These are phyloP conservation scores for Zaprionus ornatus DNA, from an alignment of 1,140 invertebrate species.

Conservation along the genomic window DNA sequence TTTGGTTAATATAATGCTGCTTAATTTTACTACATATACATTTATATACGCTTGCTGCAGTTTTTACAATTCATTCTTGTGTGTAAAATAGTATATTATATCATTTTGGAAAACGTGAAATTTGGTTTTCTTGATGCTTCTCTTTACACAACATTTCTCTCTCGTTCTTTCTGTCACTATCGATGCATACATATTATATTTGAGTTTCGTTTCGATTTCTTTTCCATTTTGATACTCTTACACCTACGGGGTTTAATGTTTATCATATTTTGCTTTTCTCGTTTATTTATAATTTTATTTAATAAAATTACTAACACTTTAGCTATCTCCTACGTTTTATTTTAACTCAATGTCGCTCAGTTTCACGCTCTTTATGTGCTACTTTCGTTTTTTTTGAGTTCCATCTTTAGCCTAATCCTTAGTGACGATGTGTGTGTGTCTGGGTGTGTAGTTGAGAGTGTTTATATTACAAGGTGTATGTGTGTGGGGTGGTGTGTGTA, in stretches of 20 bases:
- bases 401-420: constrained; percentile 65
- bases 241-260: constrained; percentile 53
- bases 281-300: constrained; percentile 74
- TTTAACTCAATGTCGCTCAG: constrained; percentile 33
- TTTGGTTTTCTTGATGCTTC: constrained; percentile 41
- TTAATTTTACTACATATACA: constrained; percentile 79
- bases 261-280: constrained; percentile 38
- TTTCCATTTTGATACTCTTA: constrained; percentile 21
- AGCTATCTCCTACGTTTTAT: constrained; percentile 73
- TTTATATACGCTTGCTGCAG: constrained; percentile 74
- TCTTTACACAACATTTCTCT: constrained; percentile 56
- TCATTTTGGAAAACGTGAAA: constrained; percentile 55
- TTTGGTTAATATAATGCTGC: constrained; percentile 82
- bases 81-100: constrained; percentile 48
- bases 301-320: constrained; percentile 83
- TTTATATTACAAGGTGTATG: constrained; percentile 76
- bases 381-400: constrained; percentile 48
- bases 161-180: constrained; percentile 27
- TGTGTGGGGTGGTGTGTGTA: constrained; percentile 8
- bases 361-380: constrained; percentile 69
- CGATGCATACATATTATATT: constrained; percentile 53
- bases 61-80: constrained; percentile 57
- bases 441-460: constrained; percentile 39
- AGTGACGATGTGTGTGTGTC: constrained; percentile 43
- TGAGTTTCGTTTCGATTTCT: constrained; percentile 34